phyloP scores from a whole-genome alignment of 2,797 vertebrate species.

The Hippoglossus hippoglossus region DNA sequence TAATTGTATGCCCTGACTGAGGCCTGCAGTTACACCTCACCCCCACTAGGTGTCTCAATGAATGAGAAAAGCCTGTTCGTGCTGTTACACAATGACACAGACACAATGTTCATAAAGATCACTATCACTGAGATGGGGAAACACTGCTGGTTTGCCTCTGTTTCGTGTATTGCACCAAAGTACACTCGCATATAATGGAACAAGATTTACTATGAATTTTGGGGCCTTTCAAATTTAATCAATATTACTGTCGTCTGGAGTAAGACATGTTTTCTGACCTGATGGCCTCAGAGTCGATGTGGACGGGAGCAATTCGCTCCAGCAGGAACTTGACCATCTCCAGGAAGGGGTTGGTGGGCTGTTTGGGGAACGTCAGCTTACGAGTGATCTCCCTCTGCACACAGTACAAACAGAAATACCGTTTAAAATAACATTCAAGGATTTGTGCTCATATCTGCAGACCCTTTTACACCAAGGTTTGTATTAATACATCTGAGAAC shows the following conservation, averaged over 20 bases:
- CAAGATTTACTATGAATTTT: not conserved
- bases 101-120: conserved; percentile 39
- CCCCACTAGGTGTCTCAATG: conserved; percentile 83
- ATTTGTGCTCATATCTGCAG: not conserved
- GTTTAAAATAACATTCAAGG: not conserved
- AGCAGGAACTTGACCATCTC: conserved; percentile 99
- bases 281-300: conserved; percentile 99
- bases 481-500: no score
- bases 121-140: conserved; percentile 19
- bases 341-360: conserved; percentile 99
- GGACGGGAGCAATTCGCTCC: conserved; percentile 98
- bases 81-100: conserved; percentile 70
- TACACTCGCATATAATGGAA: not conserved
- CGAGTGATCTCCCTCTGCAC: conserved; percentile 96
- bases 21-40: conserved; percentile 54
- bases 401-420: conserved; percentile 22
- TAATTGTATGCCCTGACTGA: conserved; percentile 34
- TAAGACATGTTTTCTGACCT: conserved; percentile 84
- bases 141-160: conserved; percentile 2
- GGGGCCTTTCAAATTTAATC: no score
- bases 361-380: conserved; percentile 98
- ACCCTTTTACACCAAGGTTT: no score
- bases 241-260: not conserved
- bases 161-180: not conserved
- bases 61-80: conserved; percentile 61